Evolutionary conservation across 2,113 vertebrate genomes (phyloP).

Genomic region (Gallinago media): DNA sequence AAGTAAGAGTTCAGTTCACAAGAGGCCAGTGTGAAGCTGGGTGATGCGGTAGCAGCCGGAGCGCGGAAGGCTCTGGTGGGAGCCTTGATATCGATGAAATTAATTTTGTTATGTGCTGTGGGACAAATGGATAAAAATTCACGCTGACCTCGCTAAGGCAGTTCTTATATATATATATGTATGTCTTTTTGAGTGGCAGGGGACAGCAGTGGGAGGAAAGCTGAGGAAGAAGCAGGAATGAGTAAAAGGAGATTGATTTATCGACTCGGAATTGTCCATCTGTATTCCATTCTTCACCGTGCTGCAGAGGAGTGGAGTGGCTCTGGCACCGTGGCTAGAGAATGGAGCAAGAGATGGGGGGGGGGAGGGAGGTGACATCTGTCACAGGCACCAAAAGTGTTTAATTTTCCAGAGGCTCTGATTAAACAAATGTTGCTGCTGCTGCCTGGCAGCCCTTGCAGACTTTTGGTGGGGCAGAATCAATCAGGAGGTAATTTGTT

Average conservation of each 20-base stretch:
- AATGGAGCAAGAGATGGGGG: background rate
- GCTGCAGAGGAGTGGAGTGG: constrained; percentile 52
- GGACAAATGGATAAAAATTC: background rate
- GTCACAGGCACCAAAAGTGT: constrained; percentile 43
- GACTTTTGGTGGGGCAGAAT: constrained; percentile 65
- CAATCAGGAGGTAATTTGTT: constrained; percentile 62
- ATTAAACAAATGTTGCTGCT: constrained; percentile 73
- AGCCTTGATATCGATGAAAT: constrained; percentile 19
- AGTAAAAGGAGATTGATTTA: constrained; percentile 53
- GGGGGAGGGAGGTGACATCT: constrained; percentile 30
- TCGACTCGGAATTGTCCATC: constrained; percentile 26
- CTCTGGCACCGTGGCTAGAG: background rate
- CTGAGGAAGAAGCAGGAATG: constrained; percentile 12
- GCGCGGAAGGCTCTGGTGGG: background rate
- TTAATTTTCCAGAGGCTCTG: constrained; percentile 70
- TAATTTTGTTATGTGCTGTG: constrained; percentile 1
- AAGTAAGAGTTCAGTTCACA: background rate
- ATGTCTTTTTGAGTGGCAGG: background rate
- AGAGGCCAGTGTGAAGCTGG: background rate
- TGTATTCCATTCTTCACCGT: constrained; percentile 22
- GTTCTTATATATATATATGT: background rate
- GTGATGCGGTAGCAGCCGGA: background rate
- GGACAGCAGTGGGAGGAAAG: constrained; percentile 38
- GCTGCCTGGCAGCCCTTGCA: constrained; percentile 52
- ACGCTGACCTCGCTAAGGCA: background rate